phyloP scores from a whole-genome alignment of 1,140 invertebrate genomes.

The Aricia agestis region DNA sequence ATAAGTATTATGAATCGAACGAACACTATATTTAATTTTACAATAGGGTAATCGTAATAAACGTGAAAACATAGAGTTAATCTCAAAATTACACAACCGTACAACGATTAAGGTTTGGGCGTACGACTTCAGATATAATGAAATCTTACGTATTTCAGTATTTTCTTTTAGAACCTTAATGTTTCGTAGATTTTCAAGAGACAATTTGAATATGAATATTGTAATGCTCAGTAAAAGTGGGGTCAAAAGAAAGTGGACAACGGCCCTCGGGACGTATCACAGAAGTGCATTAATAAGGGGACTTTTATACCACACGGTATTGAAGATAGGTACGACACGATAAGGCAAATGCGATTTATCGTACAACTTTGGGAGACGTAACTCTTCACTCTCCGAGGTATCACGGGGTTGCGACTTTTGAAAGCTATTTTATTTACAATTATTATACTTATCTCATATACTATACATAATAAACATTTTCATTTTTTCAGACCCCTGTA shows the following conservation, averaged over 20 bases:
- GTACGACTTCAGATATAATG: background rate
- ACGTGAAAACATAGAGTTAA: too few species aligned
- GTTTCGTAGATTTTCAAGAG: background rate
- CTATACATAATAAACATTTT: too few species aligned
- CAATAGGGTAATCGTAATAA: too few species aligned
- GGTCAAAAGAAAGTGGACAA: constrained; percentile 63
- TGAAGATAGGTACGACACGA: background rate
- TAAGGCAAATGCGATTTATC: background rate
- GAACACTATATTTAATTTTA: too few species aligned
- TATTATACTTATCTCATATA: too few species aligned
- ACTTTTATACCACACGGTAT: constrained; percentile 42
- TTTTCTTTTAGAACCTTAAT: background rate
- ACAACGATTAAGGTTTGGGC: too few species aligned
- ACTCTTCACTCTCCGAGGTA: too few species aligned
- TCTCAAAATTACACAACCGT: background rate
- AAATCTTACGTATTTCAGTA: background rate
- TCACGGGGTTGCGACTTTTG: too few species aligned
- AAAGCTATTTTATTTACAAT: too few species aligned
- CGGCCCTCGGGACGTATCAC: constrained; percentile 70
- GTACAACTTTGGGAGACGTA: background rate
- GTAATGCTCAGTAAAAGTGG: constrained; percentile 32
- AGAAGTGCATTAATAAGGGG: constrained; percentile 62
- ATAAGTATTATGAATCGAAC: too few species aligned
- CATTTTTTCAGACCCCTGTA: too few species aligned
- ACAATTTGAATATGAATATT: constrained; percentile 1